Evolutionary conservation across 2,888 invertebrate species (phyloP), one percentile per base, ranked within the genome.

Genomic region (Chloromyia formosa): DNA sequence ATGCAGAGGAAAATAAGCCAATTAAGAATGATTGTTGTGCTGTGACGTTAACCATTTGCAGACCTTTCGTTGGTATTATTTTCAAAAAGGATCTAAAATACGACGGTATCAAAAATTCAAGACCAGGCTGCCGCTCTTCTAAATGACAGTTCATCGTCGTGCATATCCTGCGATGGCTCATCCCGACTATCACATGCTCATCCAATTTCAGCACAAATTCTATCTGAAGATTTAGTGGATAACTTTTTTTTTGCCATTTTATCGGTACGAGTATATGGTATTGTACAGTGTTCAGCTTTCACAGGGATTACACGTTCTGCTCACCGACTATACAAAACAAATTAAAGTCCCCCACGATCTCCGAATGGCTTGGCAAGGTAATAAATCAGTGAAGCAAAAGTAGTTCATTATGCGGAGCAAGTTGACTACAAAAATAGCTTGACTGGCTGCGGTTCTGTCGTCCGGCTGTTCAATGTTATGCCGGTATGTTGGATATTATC

Each of bases 311-410:
- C 49, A 49, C 49, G 49, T 49, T n/a, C 12, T 35, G 27, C 3
- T 35, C 27, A 7, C 27, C 27, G 27, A 35, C 27, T 35, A 4
- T 35, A 49, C 49, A 49, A 60, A 60, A 60, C 23, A 60, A 60
- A 60, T 60, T 60, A 60, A 60, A 60, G 60, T 27, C 60, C n/a
- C 27, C 7, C 27, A 35, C 27, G 27, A 7, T 35, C 27, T 35
- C 27, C 3, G 27, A 35, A 27, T 60, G 23, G 27, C 27, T n/a
- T 60, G 60, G 23, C n/a, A 27, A 22, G 60, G 27, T 23, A 23
- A 60, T 60, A 60, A 60, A 60, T 60, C 60, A 60, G 60, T 60
- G 60, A 27, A 27, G 60, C 60, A 60, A 60, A 60, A 60, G 60
- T 60, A 60, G 60, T 60, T 60, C 60, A 60, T 60, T 60, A 60